phyloP scores from a whole-genome alignment of 1,140 invertebrate genomes.

The Aphaenogaster floridana region DNA sequence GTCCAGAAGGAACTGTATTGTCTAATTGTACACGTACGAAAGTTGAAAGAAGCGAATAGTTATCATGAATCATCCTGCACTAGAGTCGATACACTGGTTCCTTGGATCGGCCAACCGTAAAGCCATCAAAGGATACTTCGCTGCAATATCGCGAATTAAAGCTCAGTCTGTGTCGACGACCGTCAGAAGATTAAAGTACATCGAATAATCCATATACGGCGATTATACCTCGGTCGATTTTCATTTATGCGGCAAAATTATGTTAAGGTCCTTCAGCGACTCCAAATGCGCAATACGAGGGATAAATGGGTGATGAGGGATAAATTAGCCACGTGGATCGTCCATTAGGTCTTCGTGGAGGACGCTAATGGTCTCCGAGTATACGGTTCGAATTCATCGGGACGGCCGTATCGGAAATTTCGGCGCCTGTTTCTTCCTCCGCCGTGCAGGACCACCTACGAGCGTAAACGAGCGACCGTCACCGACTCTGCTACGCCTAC shows the following conservation, averaged over 20 bases:
- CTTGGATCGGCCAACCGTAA: neutral
- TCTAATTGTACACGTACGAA: no score
- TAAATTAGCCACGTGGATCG: slow-evolving; percentile 1
- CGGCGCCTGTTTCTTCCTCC: neutral
- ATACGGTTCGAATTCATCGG: neutral
- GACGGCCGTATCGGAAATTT: slow-evolving; percentile 1
- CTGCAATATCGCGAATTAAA: slow-evolving; percentile 22
- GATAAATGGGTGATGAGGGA: neutral
- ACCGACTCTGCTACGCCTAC: slow-evolving; percentile 8
- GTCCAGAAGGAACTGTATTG: neutral
- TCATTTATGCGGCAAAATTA: neutral
- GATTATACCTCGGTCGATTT: neutral
- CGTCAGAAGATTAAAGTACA: neutral
- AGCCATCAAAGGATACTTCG: slow-evolving; percentile 7
- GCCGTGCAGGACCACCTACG: slow-evolving; percentile 4
- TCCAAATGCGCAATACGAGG: neutral
- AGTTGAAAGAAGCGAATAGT: neutral
- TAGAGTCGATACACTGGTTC: neutral
- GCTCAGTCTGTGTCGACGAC: neutral
- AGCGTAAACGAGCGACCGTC: neutral
- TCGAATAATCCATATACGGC: neutral
- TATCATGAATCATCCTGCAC: neutral
- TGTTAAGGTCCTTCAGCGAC: neutral
- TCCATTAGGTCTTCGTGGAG: neutral
- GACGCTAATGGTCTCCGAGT: neutral